Evolutionary conservation across 30 jellyfish, hydroid and myxozoan species (phyloP).

Genomic region (Hydractinia symbiolongicarpus): DNA sequence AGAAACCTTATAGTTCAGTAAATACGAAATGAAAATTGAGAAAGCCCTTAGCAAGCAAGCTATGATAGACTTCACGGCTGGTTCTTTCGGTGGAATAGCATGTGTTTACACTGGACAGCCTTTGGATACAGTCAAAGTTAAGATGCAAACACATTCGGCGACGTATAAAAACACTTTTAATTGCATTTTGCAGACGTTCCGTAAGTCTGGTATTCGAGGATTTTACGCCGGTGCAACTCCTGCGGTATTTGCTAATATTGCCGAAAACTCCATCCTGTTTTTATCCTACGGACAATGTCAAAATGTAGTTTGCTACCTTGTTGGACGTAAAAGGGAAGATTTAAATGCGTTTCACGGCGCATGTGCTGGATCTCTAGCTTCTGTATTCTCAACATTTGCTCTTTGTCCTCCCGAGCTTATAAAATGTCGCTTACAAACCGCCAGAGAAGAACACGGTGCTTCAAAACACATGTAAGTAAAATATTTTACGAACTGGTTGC

Average conservation of each 20-base stretch:
- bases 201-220: conserved; percentile 54
- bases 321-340: conserved; percentile 30
- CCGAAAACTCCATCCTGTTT: conserved; percentile 66
- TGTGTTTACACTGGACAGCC: conserved; percentile 88
- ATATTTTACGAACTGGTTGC: too few species aligned
- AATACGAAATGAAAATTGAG: too few species aligned
- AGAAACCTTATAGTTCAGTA: too few species aligned
- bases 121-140: conserved; percentile 76
- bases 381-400: conserved; percentile 51
- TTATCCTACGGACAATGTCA: conserved; percentile 71
- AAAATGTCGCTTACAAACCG: conserved; percentile 78
- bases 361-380: conserved; percentile 72
- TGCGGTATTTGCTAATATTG: conserved; percentile 60
- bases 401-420: conserved; percentile 71
- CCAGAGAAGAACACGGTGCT: conserved; percentile 42
- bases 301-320: conserved; percentile 38
- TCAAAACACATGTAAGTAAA: background rate
- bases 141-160: conserved; percentile 66
- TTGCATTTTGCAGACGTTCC: conserved; percentile 42
- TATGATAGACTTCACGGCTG: conserved; percentile 57
- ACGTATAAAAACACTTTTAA: conserved; percentile 35
- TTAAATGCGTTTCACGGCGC: conserved; percentile 55
- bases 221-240: conserved; percentile 79
- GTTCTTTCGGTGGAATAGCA: conserved; percentile 70
- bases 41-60: conserved; percentile 13